Conservation (phyloP, 1,140 invertebrate genomes). For the Drosophila carrolli region DNA sequence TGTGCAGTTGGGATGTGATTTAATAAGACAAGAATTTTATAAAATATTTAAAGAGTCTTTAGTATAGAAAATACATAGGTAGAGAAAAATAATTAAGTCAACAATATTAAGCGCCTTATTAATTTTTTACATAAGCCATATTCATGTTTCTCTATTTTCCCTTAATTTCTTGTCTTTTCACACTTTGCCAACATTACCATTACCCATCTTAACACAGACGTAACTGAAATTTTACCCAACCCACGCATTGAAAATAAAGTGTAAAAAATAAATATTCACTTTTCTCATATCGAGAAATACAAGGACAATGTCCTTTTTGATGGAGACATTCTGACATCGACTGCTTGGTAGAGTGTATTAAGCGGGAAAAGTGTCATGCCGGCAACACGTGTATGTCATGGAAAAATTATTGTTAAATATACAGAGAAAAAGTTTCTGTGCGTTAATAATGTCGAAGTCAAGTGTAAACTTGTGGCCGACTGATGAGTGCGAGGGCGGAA, state of each 20-base stretch:
- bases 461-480: constrained; percentile 59
- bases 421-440: constrained; percentile 16
- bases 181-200: background rate
- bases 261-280: constrained; percentile 37
- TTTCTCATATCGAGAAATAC: constrained; percentile 13
- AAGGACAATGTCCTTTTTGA: constrained; percentile 39
- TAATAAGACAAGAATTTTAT: background rate
- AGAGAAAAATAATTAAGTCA: too few relatives aligned
- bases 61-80: background rate
- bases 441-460: constrained; percentile 58
- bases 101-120: too few relatives aligned
- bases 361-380: constrained; percentile 51
- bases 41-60: background rate
- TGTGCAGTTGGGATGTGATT: constrained; percentile 23
- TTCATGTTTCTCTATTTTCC: background rate
- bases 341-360: constrained; percentile 40
- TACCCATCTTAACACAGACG: constrained; percentile 7
- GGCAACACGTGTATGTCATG: constrained; percentile 54
- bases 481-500: constrained; percentile 20
- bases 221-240: constrained; percentile 49
- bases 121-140: too few relatives aligned
- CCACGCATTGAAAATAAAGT: constrained; percentile 30
- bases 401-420: constrained; percentile 35
- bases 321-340: constrained; percentile 3
- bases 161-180: background rate